Evolutionary conservation across 1,140 invertebrate species (phyloP), one percentile per base, ranked within the genome.

Genomic region (Tribolium madens): DNA sequence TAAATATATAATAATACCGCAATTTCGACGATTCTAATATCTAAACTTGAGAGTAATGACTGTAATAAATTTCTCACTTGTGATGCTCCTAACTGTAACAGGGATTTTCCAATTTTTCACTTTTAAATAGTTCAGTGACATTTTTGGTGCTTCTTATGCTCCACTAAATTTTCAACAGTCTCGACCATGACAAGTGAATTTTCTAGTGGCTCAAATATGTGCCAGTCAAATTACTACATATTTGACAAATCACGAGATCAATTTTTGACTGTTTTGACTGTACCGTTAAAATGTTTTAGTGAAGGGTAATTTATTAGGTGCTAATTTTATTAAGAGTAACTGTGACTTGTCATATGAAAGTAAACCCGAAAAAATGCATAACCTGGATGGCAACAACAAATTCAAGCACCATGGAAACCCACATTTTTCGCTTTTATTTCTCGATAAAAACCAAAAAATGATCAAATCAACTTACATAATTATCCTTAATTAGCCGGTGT

Each of bases 101-200:
- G n/a, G n/a, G n/a, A n/a, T n/a, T n/a, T n/a, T n/a, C n/a, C n/a
- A n/a, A 26, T 26, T 26, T 26, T 26, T 26, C 21, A 26, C 21
- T 26, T 64, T 64, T 64, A 26, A 18, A 33, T 13, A 64, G 57
- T 64, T 64, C 57, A 64, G 13, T 9, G 57, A 64, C 57, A 64
- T 26, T 26, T n/a, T 26, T 3, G 21, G 21, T 26, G 21, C 6
- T 64, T 64, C 33, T 64, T 64, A 64, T 64, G 57, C 57, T 64
- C 57, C 57, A 64, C 57, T 64, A 64, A 64, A 64, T 64, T 64
- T 64, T 33, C 3, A 64, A 64, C 57, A 64, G 36, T 64, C 26
- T 13, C 21, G 13, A 64, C 3, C 26, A 26, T 64, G 57, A 64
- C 57, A 33, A 7, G 14, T 6, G 26, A 15, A 64, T 33, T 31